Percentiles rank a stretch among this genome's conserved stretches.
Conservation (phyloP, 2,797 vertebrate genomes). For the Cheirogaleus major region DNA sequence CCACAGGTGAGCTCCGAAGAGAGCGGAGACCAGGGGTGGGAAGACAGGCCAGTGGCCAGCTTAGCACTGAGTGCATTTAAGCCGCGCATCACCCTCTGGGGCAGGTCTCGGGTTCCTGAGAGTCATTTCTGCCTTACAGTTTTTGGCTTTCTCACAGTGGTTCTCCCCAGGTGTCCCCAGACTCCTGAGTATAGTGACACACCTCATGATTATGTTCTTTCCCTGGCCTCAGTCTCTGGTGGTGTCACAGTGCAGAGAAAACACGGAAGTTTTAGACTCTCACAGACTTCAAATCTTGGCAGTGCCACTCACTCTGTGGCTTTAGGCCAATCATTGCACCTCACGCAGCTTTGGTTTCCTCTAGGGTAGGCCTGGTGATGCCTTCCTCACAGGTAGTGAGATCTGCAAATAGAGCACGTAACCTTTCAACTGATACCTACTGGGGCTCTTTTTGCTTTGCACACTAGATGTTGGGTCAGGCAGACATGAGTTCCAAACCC, state of each 20-base stretch:
- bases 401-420: neutral
- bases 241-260: neutral
- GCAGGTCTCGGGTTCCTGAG: neutral
- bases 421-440: neutral
- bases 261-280: neutral
- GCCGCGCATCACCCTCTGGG: no score
- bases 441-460: neutral
- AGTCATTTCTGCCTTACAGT: neutral
- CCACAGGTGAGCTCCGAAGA: neutral
- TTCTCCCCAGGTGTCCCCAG: neutral
- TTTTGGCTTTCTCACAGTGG: neutral
- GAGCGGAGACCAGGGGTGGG: neutral
- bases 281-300: neutral
- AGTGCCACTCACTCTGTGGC: fast-evolving
- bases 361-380: no score
- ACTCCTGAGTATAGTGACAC: neutral
- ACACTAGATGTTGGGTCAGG: neutral
- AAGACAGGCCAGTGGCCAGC: neutral
- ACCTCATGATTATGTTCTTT: neutral
- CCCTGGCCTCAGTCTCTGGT: neutral
- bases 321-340: neutral
- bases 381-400: neutral
- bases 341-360: neutral
- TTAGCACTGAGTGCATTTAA: neutral
- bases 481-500: neutral